phyloP scores from a whole-genome alignment of 1,140 invertebrate genomes.

The Drosophila sucinea region DNA sequence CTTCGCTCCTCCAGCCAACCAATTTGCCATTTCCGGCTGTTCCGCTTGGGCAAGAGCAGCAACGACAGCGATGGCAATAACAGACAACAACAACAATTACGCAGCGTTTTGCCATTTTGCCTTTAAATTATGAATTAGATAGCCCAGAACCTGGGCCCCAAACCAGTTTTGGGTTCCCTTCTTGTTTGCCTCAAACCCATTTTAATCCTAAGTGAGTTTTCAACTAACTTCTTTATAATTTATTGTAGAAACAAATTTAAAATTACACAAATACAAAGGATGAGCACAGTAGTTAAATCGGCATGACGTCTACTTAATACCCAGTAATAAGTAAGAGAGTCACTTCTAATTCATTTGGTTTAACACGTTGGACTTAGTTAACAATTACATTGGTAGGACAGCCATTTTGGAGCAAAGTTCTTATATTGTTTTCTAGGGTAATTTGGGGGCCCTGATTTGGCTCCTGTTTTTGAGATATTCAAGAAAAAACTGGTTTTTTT shows the following conservation, averaged over 20 bases:
- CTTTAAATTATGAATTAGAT: conserved; percentile 62
- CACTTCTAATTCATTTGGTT: background rate
- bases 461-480: too few species aligned
- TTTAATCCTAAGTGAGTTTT: conserved; percentile 47
- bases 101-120: conserved; percentile 46
- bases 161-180: conserved; percentile 22
- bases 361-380: too few species aligned
- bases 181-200: conserved; percentile 15
- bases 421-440: too few species aligned
- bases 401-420: too few species aligned
- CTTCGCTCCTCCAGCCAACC: conserved; percentile 21
- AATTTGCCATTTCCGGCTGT: conserved; percentile 61
- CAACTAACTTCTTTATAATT: conserved; percentile 37
- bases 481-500: too few species aligned
- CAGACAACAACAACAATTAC: conserved; percentile 51
- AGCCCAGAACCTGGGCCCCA: background rate
- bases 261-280: background rate
- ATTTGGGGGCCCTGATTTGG: too few species aligned
- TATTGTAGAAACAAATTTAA: conserved; percentile 44
- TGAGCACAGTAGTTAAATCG: background rate
- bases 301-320: background rate
- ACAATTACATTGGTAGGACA: too few species aligned
- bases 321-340: background rate
- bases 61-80: conserved; percentile 34
- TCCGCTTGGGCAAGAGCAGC: conserved; percentile 39